These are phyloP conservation scores for Drosophila pullipes DNA, from an alignment of 2,888 invertebrate genomes.

Conservation along the genomic window DNA sequence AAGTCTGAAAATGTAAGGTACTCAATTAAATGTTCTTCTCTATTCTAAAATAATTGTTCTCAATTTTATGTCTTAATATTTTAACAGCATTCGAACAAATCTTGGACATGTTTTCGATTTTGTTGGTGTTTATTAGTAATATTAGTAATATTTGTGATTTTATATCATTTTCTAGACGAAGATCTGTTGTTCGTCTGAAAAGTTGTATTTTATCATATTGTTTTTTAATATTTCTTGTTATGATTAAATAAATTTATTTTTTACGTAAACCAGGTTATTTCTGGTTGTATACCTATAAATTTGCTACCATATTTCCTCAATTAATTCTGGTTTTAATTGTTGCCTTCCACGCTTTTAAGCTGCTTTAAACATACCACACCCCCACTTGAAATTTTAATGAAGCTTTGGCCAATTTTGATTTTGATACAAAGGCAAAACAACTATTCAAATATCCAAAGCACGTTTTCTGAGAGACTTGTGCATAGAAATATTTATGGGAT, in stretches of 20 bases:
- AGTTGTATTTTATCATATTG: neutral
- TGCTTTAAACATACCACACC: conserved; percentile 10
- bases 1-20: neutral
- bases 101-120: neutral
- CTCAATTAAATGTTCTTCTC: neutral
- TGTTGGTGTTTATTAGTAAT: neutral
- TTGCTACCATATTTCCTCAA: conserved; percentile 17
- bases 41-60: neutral
- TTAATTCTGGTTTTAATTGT: conserved; percentile 31
- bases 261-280: neutral
- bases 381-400: conserved; percentile 11
- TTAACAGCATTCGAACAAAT: neutral
- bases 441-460: conserved; percentile 45
- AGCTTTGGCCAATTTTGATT: conserved; percentile 18
- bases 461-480: conserved; percentile 39
- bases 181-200: neutral
- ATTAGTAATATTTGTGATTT: neutral
- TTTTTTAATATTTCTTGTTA: neutral
- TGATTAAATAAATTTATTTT: neutral
- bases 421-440: neutral
- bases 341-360: conserved; percentile 6
- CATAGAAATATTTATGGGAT: conserved; percentile 29
- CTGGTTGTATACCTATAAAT: neutral
- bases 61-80: neutral
- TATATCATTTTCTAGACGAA: too few relatives aligned